These are phyloP conservation scores for Rhinolophus ferrumequinum DNA, from an alignment of 2,113 vertebrate genomes.

Conservation along the genomic window DNA sequence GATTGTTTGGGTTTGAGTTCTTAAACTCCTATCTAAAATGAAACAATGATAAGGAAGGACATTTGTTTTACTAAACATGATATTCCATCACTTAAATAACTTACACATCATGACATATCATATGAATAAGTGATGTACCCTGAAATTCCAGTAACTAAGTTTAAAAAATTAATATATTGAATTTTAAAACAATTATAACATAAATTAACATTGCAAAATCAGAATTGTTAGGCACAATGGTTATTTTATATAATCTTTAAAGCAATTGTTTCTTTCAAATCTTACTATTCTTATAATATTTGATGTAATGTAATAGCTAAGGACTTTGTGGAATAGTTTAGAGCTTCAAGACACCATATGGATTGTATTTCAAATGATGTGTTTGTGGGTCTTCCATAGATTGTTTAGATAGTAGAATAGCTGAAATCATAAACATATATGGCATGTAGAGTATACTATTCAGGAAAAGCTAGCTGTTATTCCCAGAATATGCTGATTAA, in stretches of 20 bases:
- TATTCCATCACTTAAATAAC: background rate
- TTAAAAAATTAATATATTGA: background rate
- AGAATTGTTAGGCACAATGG: background rate
- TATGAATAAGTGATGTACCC: background rate
- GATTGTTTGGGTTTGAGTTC: background rate
- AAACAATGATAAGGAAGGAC: background rate
- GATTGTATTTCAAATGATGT: background rate
- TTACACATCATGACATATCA: background rate
- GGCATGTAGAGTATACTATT: background rate
- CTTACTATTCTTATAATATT: background rate
- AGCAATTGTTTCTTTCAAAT: background rate
- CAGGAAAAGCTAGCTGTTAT: background rate
- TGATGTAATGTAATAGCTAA: no score
- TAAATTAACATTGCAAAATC: background rate
- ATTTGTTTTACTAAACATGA: background rate
- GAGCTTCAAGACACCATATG: background rate
- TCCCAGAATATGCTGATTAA: background rate
- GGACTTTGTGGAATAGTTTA: background rate
- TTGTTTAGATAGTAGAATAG: background rate
- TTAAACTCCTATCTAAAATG: background rate
- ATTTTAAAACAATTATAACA: background rate
- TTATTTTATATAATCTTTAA: background rate
- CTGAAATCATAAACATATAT: background rate
- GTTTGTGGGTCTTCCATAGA: background rate
- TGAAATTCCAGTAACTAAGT: background rate